These are phyloP conservation scores for Acromyrmex echinatior DNA, from an alignment of 1,140 invertebrate genomes.

Conservation along the genomic window DNA sequence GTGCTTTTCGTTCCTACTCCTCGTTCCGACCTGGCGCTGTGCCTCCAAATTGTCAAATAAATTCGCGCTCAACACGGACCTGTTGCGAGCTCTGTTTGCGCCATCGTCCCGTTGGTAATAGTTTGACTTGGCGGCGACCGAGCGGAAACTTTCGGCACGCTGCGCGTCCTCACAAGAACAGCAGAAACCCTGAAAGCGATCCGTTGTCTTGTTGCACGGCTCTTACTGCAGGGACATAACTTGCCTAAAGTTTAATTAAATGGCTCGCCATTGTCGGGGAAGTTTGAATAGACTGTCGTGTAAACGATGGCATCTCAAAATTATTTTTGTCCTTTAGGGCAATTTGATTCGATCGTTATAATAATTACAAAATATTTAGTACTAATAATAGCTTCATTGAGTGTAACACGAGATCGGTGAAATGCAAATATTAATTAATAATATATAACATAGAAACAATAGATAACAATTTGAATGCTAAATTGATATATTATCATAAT, in stretches of 20 bases:
- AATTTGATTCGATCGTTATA: not conserved
- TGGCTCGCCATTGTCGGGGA: not conserved
- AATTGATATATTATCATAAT: not conserved
- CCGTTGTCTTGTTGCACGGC: constrained; percentile 16
- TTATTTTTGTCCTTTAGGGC: not conserved
- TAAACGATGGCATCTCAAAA: not conserved
- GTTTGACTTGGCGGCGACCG: constrained; percentile 71
- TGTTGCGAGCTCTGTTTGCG: constrained; percentile 67
- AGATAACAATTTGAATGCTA: constrained; percentile 4
- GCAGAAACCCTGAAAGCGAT: constrained; percentile 83
- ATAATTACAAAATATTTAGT: not conserved
- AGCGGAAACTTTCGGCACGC: constrained; percentile 48
- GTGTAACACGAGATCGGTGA: not conserved
- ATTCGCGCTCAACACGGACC: constrained; percentile 45
- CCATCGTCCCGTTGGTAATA: constrained; percentile 2
- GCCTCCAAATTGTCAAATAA: constrained; percentile 57
- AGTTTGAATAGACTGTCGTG: not conserved
- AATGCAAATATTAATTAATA: not conserved
- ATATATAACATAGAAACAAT: not conserved
- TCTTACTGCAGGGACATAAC: constrained; percentile 25
- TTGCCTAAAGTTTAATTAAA: constrained; percentile 56
- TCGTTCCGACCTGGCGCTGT: constrained; percentile 34
- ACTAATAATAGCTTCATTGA: not conserved
- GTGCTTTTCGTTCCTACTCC: not conserved
- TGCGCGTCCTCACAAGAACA: constrained; percentile 82